phyloP scores from a whole-genome alignment of 2,888 invertebrate species.

The Cephus pygmeus region DNA sequence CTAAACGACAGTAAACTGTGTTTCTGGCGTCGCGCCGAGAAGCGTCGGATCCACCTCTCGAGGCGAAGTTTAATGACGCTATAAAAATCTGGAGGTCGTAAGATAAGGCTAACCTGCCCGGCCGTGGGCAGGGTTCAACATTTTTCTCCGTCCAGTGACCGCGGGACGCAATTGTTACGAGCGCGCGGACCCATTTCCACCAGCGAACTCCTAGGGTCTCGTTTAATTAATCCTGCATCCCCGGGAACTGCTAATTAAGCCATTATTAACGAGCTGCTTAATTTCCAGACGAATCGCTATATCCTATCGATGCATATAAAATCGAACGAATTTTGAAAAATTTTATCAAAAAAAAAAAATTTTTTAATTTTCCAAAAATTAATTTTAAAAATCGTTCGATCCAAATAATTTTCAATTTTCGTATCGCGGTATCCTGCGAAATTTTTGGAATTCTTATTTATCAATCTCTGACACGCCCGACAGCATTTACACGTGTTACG shows the following conservation, averaged over 20 bases:
- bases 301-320: too few relatives aligned
- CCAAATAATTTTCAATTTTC: too few relatives aligned
- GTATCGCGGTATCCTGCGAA: too few relatives aligned
- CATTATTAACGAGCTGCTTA: too few relatives aligned
- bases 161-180: conserved; percentile 39
- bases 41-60: conserved; percentile 41
- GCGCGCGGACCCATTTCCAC: conserved; percentile 19
- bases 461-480: too few relatives aligned
- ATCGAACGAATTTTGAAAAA: too few relatives aligned
- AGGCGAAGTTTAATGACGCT: conserved; percentile 55
- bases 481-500: too few relatives aligned
- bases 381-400: accelerated
- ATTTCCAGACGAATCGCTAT: too few relatives aligned
- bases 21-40: conserved; percentile 7
- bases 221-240: not conserved
- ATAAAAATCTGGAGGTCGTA: conserved; percentile 57
- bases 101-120: conserved; percentile 43
- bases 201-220: not conserved
- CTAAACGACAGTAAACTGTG: conserved; percentile 1
- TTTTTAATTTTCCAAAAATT: too few relatives aligned
- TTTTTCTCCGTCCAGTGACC: conserved; percentile 47
- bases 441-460: too few relatives aligned
- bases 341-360: accelerated
- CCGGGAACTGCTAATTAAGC: too few relatives aligned
- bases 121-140: conserved; percentile 30